Evolutionary conservation across 2,797 vertebrate genomes (phyloP).

Genomic region (Staurois parvus): DNA sequence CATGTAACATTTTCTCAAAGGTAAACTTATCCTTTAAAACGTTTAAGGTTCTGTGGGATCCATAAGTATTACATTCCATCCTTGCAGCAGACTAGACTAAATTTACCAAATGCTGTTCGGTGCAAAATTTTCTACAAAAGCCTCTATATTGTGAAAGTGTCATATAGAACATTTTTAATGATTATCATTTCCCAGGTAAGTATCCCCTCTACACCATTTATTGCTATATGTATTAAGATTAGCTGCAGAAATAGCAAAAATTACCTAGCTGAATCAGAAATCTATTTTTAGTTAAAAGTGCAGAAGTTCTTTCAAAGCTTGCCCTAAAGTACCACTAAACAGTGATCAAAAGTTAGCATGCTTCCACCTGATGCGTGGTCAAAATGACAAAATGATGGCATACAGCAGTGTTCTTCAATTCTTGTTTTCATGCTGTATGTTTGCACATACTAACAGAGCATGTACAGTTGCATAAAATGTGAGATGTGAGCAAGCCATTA

Average conservation of each 20-base stretch:
- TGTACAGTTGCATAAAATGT: background rate
- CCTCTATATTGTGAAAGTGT: no score
- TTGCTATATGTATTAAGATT: background rate
- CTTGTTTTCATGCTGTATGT: background rate
- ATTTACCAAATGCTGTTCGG: no score
- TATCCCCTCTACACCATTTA: no score
- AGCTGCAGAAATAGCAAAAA: background rate
- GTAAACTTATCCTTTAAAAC: no score
- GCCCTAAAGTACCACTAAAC: background rate
- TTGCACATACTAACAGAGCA: background rate
- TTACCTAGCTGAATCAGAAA: background rate
- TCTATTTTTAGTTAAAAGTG: background rate
- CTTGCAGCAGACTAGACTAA: no score
- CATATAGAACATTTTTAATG: no score
- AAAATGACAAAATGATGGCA: background rate
- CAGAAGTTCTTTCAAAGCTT: background rate
- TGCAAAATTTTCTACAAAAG: no score
- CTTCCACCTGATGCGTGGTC: background rate
- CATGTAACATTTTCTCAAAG: no score
- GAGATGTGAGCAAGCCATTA: background rate
- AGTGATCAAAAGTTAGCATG: background rate
- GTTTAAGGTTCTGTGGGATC: no score
- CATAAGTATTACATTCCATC: no score
- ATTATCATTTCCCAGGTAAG: no score
- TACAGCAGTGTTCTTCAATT: background rate